Evolutionary conservation across 2,113 vertebrate genomes (phyloP), one percentile per base, ranked within the genome.

Genomic region (Gymnocephalus cernua): DNA sequence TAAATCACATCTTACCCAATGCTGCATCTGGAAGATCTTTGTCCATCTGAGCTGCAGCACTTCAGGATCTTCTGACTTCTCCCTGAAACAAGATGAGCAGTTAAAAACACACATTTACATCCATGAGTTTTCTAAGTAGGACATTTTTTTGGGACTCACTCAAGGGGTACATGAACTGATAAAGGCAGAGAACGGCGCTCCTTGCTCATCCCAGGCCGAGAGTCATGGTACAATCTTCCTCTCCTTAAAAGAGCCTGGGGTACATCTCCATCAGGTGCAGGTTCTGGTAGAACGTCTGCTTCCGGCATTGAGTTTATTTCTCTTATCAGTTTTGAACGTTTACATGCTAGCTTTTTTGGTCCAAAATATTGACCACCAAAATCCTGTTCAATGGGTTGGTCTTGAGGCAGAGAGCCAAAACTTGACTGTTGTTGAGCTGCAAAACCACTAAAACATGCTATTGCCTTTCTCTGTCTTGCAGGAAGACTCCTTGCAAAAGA

Each of bases 21-120:
- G 91, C 63, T 97, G 96, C 45, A 96, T 90, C n/a, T 74, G 44
- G 85, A 95, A 96, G 71, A 96, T 91, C 27, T 87, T 45, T 2
- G 38, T 35, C 93, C 91, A 95, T 2, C 77, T 80, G 38, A 54
- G 23, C 16, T 53, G n/a, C 15, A 0, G 19, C 0, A 1, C 19
- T 23, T 44, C 56, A 25, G 25, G 10, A 25, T 2, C 11, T 21
- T 12, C 1, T 14, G 21, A 1, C 9, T 0, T 8, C 4, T 8
- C 14, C n/a, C 73, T 86, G 71, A 71, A 56, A 79, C 18, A 27
- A 79, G 29, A 74, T 1, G 7, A 54, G 16, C 23, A 61, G 35
- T n/a, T n/a, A 35, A 32, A 65, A 57, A 44, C 29, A 19, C 8
- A 62, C 14, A 63, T 2, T 51, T 3, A 9, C 19, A 38, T 54